These are phyloP conservation scores for Meleagris gallopavo DNA, from an alignment of 2,113 vertebrate genomes.

Conservation along the genomic window DNA sequence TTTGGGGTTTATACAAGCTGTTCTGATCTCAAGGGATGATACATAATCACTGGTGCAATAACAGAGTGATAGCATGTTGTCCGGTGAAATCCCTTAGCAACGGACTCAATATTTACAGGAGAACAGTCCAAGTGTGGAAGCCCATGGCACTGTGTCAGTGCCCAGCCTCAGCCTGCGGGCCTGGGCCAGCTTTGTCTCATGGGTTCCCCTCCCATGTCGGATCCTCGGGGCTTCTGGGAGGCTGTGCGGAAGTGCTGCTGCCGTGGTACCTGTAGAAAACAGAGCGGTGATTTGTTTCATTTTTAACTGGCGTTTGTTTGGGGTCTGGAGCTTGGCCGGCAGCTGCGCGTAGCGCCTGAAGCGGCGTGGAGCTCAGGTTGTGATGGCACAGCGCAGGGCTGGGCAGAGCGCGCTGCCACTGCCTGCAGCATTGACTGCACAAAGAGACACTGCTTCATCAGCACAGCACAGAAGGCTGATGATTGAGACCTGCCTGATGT, in stretches of 20 bases:
- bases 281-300: not conserved
- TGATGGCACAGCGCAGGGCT: not conserved
- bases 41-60: constrained; percentile 34
- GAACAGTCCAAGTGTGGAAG: not conserved
- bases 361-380: not conserved
- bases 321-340: not conserved
- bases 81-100: constrained; percentile 64
- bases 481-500: not conserved
- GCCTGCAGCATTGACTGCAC: constrained; percentile 10
- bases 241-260: not conserved
- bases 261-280: constrained; percentile 41
- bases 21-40: constrained; percentile 54
- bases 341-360: not conserved
- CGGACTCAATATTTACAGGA: constrained; percentile 57
- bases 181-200: not conserved
- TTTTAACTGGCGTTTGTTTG: not conserved
- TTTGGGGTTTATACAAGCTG: constrained; percentile 1
- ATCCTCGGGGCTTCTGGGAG: not conserved
- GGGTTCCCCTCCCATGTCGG: not conserved
- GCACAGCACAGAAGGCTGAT: not conserved
- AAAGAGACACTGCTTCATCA: not conserved
- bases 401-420: not conserved
- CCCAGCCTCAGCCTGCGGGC: not conserved
- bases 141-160: not conserved
- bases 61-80: constrained; percentile 54